Conservation (phyloP, 2,888 invertebrate genomes). For the Halictus quadricinctus region DNA sequence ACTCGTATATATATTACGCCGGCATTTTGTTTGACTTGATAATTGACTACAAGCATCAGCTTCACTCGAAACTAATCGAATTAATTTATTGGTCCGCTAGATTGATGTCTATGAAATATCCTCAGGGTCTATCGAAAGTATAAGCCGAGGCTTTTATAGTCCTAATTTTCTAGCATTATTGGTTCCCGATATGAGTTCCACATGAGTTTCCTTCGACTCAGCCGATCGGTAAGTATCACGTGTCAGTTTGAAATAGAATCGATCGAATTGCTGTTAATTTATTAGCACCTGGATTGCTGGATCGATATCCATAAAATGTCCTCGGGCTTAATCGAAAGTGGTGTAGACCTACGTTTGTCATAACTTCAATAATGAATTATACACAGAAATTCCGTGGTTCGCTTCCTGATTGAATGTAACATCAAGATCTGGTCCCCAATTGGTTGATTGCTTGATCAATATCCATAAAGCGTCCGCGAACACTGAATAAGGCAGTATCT, state of each 20-base stretch:
- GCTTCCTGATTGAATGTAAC: background rate
- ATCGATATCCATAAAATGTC: background rate
- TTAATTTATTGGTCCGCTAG: slow-evolving; percentile 3
- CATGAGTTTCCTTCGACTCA: background rate
- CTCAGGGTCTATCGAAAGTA: background rate
- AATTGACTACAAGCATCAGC: background rate
- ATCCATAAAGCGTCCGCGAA: slow-evolving; percentile 15
- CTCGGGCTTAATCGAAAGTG: slow-evolving; percentile 3
- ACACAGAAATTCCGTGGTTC: background rate
- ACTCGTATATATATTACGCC: background rate
- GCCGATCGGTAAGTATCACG: background rate
- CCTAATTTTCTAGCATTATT: slow-evolving; percentile 1
- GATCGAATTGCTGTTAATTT: slow-evolving; percentile 1
- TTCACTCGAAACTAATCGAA: background rate
- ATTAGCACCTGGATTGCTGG: background rate
- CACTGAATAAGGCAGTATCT: background rate
- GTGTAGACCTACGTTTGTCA: background rate
- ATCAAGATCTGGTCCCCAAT: background rate
- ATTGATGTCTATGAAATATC: slow-evolving; percentile 3
- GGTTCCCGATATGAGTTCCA: background rate
- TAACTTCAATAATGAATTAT: background rate
- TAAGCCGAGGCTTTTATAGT: background rate
- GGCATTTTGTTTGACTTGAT: background rate
- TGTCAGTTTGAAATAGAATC: slow-evolving; percentile 12
- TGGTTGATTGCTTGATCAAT: slow-evolving; percentile 9